Base-by-base conservation (phyloP, 2,113 vertebrate genomes). In the Ailurus styani region DNA sequence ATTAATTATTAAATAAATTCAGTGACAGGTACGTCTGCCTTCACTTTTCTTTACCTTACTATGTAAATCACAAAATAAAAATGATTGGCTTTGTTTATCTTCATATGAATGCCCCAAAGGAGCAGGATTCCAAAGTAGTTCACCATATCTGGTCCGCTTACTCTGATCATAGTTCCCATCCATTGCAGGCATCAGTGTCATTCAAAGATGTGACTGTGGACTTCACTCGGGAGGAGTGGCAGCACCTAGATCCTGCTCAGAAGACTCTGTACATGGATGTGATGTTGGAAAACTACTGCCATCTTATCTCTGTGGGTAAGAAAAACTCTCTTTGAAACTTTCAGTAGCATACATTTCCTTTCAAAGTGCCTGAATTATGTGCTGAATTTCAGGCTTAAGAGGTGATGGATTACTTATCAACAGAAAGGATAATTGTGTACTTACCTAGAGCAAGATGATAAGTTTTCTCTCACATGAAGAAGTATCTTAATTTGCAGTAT, bases 141-240 rank as follows among this genome's bases (percentile, higher is more conserved):
- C 55, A 9, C 3, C 81, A 0, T 83, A 50, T 89, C 52, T 77
- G 34, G 18, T 86, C 62, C 91, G 1, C 45, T 66, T 75, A 45
- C 55, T 77, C 34, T 96, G 21, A 89, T 91, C 45, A 91, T 14
- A 78, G 7, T 95, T 81, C 60, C 31, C 62, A 75, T 81, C 55
- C 34, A 9, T 91, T 96, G 10, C 62, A 98, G 98, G 90, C 50
- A n/a, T 84, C 60, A 7, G 83, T 98, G 90, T 98, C 97, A 23
- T 97, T 98, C 90, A 98, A 95, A 55, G 97, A 98, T 77, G 98
- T 98, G 79, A 97, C 98, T 47, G 96, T 98, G 60, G 94, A 98
- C 90, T 98, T 98, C 5, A 92, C 89, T 89, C 84, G 9, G 25
- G 97, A 98, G 31, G 98, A 98, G 52, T 98, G 97, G 98, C 97